Percentiles rank a stretch among this genome's conserved stretches.
Conservation (phyloP, 2,888 invertebrate genomes). For the Arge pagana region DNA sequence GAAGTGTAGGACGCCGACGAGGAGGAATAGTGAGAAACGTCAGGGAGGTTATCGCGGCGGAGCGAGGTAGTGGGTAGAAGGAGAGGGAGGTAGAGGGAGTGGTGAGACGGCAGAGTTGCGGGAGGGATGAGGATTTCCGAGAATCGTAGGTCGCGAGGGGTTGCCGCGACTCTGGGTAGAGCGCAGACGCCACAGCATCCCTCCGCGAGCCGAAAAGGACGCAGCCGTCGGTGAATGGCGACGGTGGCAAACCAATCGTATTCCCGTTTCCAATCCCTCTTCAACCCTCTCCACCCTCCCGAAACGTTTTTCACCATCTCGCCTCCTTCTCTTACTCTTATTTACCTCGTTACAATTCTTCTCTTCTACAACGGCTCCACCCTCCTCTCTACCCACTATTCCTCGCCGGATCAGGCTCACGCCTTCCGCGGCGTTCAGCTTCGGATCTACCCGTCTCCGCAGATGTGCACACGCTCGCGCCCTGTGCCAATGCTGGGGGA, state of each 20-base stretch:
- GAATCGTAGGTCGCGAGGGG: conserved; percentile 6
- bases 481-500: too few species aligned
- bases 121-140: too few species aligned
- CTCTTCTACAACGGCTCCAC: conserved; percentile 29
- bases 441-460: conserved; percentile 5
- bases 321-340: conserved; percentile 27
- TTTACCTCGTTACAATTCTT: conserved; percentile 25
- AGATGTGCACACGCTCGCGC: conserved; percentile 27
- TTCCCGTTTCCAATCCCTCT: conserved; percentile 58
- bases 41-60: not conserved
- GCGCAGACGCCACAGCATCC: conserved; percentile 45
- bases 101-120: not conserved
- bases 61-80: not conserved
- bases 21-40: conserved; percentile 2
- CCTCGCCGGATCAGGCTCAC: conserved; percentile 21
- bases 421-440: conserved; percentile 22
- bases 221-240: conserved; percentile 55
- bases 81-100: conserved; percentile 8
- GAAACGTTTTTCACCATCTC: conserved; percentile 34
- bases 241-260: conserved; percentile 59
- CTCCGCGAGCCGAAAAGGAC: conserved; percentile 52
- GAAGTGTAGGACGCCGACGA: conserved; percentile 18
- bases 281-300: conserved; percentile 15
- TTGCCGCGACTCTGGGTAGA: conserved; percentile 38
- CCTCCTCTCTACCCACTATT: too few species aligned